Conservation (phyloP, 2,888 invertebrate genomes). For the Caenorhabditis parvicauda region DNA sequence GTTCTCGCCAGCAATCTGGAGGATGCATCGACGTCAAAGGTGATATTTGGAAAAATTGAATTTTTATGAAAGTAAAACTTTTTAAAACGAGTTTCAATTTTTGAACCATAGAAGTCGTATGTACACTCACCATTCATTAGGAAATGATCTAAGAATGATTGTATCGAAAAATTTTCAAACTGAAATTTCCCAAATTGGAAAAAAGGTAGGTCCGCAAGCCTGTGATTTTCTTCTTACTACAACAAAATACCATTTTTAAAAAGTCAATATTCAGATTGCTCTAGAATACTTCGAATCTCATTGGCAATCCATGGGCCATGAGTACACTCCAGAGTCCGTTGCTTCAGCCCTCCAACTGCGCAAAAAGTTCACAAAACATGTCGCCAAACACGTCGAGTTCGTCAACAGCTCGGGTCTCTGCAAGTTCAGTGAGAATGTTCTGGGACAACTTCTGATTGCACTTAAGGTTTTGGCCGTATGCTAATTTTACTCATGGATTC, state of each 20-base stretch:
- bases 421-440: conserved; percentile 15
- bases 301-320: conserved; percentile 8
- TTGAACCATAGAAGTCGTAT: too few relatives aligned
- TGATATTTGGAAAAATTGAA: too few relatives aligned
- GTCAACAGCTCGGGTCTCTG: conserved; percentile 27
- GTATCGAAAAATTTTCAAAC: background rate
- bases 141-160: too few relatives aligned
- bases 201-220: background rate
- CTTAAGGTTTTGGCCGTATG: too few relatives aligned
- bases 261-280: conserved; percentile 14
- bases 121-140: too few relatives aligned
- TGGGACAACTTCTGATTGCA: conserved; percentile 12
- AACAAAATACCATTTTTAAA: background rate
- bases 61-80: background rate
- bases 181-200: background rate
- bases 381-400: conserved; percentile 25
- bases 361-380: conserved; percentile 1
- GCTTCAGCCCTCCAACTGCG: conserved; percentile 12
- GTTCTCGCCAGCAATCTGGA: background rate
- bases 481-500: too few relatives aligned
- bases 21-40: background rate
- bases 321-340: conserved; percentile 19
- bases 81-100: too few relatives aligned
- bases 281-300: conserved; percentile 17
- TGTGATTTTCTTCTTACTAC: background rate